phyloP scores from a whole-genome alignment of 1,140 invertebrate species.

The Hyles euphorbiae region DNA sequence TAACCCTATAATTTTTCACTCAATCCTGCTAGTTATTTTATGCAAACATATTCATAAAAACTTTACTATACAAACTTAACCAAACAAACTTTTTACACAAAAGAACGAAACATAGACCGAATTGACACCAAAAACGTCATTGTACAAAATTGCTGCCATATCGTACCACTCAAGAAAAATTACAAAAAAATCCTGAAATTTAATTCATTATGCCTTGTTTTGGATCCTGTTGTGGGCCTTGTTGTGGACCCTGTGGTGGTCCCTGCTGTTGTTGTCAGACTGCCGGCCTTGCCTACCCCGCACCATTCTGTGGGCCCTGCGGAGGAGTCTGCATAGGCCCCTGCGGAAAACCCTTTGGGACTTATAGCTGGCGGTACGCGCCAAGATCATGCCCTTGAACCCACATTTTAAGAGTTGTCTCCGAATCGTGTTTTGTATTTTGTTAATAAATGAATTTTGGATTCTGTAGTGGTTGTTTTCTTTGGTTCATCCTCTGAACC shows the following conservation, averaged over 20 bases:
- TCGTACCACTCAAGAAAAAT: neutral
- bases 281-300: slow-evolving; percentile 29
- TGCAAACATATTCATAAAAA: no score
- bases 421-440: neutral
- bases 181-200: neutral
- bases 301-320: slow-evolving; percentile 39
- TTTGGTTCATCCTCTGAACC: no score
- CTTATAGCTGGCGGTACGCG: slow-evolving; percentile 39
- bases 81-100: neutral
- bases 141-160: no score
- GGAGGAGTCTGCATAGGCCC: slow-evolving; percentile 33
- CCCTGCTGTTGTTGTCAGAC: slow-evolving; percentile 42
- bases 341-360: slow-evolving; percentile 41
- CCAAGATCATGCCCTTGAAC: slow-evolving; percentile 21
- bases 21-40: no score
- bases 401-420: neutral
- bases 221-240: no score
- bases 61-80: no score
- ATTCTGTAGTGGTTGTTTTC: no score
- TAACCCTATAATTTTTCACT: no score
- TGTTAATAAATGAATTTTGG: neutral
- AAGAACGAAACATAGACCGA: neutral
- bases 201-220: slow-evolving; percentile 18
- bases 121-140: neutral
- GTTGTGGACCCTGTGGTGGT: slow-evolving; percentile 18